phyloP scores from a whole-genome alignment of 2,113 vertebrate genomes.

The Bambusicola thoracicus region DNA sequence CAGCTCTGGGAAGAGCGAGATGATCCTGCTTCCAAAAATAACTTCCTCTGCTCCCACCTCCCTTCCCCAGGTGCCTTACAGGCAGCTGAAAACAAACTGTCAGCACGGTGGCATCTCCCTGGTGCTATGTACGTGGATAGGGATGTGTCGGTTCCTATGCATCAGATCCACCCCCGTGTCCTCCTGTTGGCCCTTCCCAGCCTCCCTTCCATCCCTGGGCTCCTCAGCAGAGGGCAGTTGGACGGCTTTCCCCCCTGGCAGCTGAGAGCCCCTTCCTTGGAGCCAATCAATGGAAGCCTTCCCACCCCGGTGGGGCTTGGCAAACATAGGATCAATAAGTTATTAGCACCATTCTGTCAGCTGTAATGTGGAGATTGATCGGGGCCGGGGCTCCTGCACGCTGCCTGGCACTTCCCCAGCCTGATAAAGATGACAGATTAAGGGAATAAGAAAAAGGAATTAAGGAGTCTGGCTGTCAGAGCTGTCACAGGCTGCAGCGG shows the following conservation, averaged over 20 bases:
- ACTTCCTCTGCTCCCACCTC: slow-evolving; percentile 10
- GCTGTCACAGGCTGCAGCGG: slow-evolving; percentile 81
- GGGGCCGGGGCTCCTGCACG: slow-evolving; percentile 83
- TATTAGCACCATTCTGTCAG: slow-evolving; percentile 99
- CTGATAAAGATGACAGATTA: slow-evolving; percentile 99
- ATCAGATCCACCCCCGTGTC: background rate
- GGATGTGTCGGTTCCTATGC: no score
- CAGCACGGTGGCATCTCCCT: background rate
- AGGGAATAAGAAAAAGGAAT: slow-evolving; percentile 95
- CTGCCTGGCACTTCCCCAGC: slow-evolving; percentile 85
- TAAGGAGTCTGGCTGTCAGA: slow-evolving; percentile 93
- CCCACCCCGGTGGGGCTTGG: slow-evolving; percentile 87
- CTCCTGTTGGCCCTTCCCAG: background rate
- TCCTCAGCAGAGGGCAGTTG: slow-evolving; percentile 73
- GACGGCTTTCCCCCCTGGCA: slow-evolving; percentile 70
- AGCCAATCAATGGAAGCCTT: slow-evolving; percentile 93
- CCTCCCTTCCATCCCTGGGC: slow-evolving; percentile 35
- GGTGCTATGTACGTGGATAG: background rate
- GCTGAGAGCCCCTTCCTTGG: slow-evolving; percentile 68
- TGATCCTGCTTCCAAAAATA: slow-evolving; percentile 54
- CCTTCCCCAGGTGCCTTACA: slow-evolving; percentile 18
- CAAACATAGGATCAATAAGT: slow-evolving; percentile 97
- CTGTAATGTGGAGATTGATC: slow-evolving; percentile 99
- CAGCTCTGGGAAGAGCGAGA: background rate
- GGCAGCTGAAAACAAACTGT: slow-evolving; percentile 3